Evolutionary conservation across 2,888 invertebrate genomes (phyloP).

Genomic region (Synergus japonicus): DNA sequence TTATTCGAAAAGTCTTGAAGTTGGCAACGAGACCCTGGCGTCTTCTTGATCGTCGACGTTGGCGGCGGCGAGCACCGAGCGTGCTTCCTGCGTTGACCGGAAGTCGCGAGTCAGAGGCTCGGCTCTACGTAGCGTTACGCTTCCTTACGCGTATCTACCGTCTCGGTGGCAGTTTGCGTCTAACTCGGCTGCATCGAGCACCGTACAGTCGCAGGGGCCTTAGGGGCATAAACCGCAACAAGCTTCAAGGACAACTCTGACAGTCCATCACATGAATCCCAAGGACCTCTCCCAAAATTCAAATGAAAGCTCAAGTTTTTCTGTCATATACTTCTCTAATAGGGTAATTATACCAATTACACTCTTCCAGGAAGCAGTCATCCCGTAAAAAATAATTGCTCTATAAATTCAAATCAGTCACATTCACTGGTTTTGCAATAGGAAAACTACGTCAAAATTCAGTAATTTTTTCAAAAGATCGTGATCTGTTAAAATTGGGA

Average conservation of each 20-base stretch:
- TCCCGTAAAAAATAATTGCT: too few species aligned
- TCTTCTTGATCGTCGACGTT: slow-evolving; percentile 62
- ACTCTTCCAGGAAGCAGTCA: too few species aligned
- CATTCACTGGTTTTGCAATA: too few species aligned
- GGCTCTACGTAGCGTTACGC: slow-evolving; percentile 76
- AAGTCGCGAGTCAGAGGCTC: slow-evolving; percentile 77
- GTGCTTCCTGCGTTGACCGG: slow-evolving; percentile 77
- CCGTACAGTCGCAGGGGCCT: slow-evolving; percentile 49
- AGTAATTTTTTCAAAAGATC: too few species aligned
- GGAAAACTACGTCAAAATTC: too few species aligned
- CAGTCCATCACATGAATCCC: slow-evolving; percentile 10
- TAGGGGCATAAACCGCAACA: slow-evolving; percentile 58
- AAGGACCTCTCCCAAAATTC: not conserved
- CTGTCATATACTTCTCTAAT: not conserved
- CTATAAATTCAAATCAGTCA: too few species aligned
- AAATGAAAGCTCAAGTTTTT: not conserved
- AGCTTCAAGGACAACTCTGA: slow-evolving; percentile 52
- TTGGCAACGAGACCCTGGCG: slow-evolving; percentile 52
- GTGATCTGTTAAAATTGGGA: too few species aligned
- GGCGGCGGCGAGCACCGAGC: slow-evolving; percentile 73
- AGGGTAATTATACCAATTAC: too few species aligned
- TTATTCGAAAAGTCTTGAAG: slow-evolving; percentile 46
- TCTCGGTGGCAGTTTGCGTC: slow-evolving; percentile 69
- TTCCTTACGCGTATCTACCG: slow-evolving; percentile 74
- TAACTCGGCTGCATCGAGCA: slow-evolving; percentile 50